These are phyloP conservation scores for Pristiophorus japonicus DNA, from an alignment of 2,113 vertebrate genomes.

Conservation along the genomic window DNA sequence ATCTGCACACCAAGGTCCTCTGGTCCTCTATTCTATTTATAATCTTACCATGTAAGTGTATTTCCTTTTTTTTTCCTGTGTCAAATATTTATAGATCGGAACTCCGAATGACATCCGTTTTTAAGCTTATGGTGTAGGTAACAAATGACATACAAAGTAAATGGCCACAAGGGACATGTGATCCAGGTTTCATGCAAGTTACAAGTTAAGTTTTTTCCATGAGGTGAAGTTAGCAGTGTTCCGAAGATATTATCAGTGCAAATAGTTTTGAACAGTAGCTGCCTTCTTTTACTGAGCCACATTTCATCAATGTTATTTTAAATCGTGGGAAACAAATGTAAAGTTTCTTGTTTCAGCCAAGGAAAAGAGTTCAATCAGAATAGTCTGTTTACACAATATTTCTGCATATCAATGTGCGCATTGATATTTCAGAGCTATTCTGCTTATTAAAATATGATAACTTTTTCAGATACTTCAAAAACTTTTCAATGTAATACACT, in stretches of 20 bases:
- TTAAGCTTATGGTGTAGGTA: background rate
- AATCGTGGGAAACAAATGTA: background rate
- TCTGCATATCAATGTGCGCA: background rate
- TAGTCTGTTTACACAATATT: background rate
- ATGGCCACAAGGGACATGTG: background rate
- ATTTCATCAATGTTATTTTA: background rate
- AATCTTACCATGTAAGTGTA: background rate
- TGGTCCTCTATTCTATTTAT: background rate
- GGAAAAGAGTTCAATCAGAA: background rate
- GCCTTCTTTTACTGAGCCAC: background rate
- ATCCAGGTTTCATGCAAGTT: background rate
- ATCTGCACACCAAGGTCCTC: background rate
- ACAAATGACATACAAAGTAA: background rate
- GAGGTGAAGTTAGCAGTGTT: conserved; percentile 14
- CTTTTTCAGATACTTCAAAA: background rate
- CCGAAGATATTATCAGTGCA: conserved; percentile 25
- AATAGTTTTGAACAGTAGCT: conserved; percentile 5
- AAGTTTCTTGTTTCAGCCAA: background rate
- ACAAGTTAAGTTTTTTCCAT: background rate
- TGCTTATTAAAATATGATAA: background rate
- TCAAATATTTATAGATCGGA: background rate
- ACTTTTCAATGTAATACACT: background rate
- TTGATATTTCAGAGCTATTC: background rate
- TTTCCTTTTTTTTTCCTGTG: background rate
- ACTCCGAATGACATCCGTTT: background rate